Evolutionary conservation across 2,888 invertebrate genomes (phyloP), one percentile per base, ranked within the genome.

Genomic region (Julus scandinavius): DNA sequence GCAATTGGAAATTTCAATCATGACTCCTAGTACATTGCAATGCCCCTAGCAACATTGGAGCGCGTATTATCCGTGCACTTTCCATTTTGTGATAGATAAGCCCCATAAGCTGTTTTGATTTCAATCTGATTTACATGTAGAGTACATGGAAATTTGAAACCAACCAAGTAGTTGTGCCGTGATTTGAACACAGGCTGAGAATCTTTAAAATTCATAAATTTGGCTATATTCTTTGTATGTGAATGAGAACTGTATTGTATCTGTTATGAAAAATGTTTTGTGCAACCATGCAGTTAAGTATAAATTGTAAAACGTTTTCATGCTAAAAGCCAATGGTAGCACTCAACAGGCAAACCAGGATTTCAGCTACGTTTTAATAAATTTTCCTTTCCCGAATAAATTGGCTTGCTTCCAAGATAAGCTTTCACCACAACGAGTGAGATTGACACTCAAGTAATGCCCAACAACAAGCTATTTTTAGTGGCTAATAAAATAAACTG

Each of bases 381-480:
- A 38, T 80, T 15, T 80, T 38, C 29, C 4, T 11, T 80, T 38
- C 15, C 0, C 38, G 15, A 38, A 38, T 29, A 80, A 38, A 13
- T 80, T 80, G 80, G 80, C 80, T 80, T 80, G 13, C 38, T 13
- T 80, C 80, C 80, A 80, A 80, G 80, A 80, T 80, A 80, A 80
- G 80, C 80, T 80, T 38, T 13, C 40, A 15, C 38, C 15, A 13
- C 72, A 72, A 72, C 72, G 13, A 38, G 0, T 80, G 80, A 80
- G 80, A 80, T 80, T 80, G 11, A 15, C 80, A 80, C 80, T 80
- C 13, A 13, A 15, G 38, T n/a, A 80, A 80, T 80, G 80, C 80
- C 38, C 80, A 80, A 80, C 80, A 80, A 80, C 80, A 38, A 29
- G 38, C 15, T 80, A 80, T 80, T 80, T 80, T 80, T 80, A 29